Base-by-base conservation (phyloP, 2,113 vertebrate species). In the Oncorhynchus clarkii region DNA sequence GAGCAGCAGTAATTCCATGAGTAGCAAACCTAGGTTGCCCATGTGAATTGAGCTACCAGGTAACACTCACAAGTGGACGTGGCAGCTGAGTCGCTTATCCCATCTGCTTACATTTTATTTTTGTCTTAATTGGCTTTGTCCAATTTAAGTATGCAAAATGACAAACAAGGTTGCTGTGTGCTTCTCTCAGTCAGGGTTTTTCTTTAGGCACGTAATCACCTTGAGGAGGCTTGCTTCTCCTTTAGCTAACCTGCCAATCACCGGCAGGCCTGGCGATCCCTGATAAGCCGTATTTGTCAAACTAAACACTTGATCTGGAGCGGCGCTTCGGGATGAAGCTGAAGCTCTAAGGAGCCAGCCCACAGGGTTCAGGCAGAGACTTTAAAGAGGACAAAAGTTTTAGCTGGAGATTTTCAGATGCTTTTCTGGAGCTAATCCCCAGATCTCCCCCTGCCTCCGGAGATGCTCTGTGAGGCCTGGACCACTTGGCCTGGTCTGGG, bases 181-280 rank as follows among this genome's bases (percentile, higher is more conserved):
- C 86, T 89, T 93, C 89, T 95, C 94, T 94, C 93, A 90, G 93
- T 94, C 93, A 90, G 93, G 91, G 90, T 92, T 93, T 93, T 92
- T 94, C 93, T 93, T 93, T 93, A 94, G 93, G 82, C 91, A 91
- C 90, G 91, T 95, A 96, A 96, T 96, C 95, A 95, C 94, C 93
- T 94, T 92, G 89, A 86, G 84, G 70, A 90, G 91, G 85, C 90
- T 90, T 94, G 77, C 91, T 78, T 92, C 92, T 92, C 89, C 88
- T 93, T 92, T 88, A 91, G 89, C 90, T 90, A 88, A 91, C 93
- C 91, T 90, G 90, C 81, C 89, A 76, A 76, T 83, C 90, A 90
- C 83, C 74, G 79, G 89, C 86, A 77, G 83, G 85, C 51, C 51
- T 67, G 90, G 82, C 86, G 88, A 87, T 81, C 85, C 86, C 85